Evolutionary conservation across 2,113 vertebrate species (phyloP).

Genomic region (Fulmarus glacialis): DNA sequence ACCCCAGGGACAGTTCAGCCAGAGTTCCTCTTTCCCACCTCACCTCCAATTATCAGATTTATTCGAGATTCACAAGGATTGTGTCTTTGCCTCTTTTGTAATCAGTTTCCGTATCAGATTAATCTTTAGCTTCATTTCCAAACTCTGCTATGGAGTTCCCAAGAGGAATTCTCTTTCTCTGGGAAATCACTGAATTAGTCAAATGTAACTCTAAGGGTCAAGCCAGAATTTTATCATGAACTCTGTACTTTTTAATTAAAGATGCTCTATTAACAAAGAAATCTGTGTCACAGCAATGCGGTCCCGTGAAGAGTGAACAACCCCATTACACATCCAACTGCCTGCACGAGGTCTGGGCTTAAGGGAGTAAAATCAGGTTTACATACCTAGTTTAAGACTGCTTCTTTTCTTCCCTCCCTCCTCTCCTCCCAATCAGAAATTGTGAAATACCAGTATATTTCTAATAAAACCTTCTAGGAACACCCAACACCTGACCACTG

Average conservation of each 20-base stretch:
- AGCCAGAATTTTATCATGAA: not conserved
- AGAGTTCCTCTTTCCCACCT: not conserved
- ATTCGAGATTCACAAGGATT: not conserved
- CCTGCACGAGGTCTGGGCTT: not conserved
- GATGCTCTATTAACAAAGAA: not conserved
- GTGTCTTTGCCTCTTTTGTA: not conserved
- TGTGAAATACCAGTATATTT: not conserved
- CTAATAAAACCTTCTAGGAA: not conserved
- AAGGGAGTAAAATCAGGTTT: not conserved
- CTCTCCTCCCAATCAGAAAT: not conserved
- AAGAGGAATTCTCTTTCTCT: not conserved
- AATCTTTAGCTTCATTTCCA: not conserved
- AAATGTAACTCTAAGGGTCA: not conserved
- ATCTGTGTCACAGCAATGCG: not conserved
- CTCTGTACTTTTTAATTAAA: constrained; percentile 34
- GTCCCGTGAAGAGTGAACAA: not conserved
- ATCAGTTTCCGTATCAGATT: not conserved
- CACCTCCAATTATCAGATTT: not conserved
- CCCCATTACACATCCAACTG: not conserved
- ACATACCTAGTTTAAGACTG: not conserved
- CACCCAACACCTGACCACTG: not conserved
- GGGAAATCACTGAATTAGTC: not conserved
- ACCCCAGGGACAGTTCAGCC: not conserved
- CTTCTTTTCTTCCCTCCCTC: not conserved
- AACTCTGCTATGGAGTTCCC: not conserved